Percentiles rank a stretch among this genome's conserved stretches.
Conservation (phyloP, 2,888 invertebrate genomes). For the Acheta domesticus region DNA sequence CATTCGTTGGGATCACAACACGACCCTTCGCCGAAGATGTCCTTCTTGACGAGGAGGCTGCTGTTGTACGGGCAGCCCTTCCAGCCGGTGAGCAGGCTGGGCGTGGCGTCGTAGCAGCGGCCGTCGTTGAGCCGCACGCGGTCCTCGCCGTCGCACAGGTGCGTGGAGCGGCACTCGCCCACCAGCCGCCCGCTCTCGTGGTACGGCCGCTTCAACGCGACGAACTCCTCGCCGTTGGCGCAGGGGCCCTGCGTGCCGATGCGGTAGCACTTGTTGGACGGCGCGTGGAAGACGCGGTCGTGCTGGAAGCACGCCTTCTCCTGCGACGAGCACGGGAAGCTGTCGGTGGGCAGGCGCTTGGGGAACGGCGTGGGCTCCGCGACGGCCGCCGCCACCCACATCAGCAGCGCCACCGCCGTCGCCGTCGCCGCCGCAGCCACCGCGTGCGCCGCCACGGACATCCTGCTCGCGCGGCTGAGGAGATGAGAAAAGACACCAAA, state of each 20-base stretch:
- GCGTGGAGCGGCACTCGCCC: background rate
- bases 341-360: background rate
- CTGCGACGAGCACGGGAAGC: background rate
- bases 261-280: slow-evolving; percentile 18
- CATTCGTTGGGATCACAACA: background rate
- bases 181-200: slow-evolving; percentile 18
- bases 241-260: background rate
- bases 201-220: background rate
- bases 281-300: slow-evolving; percentile 2
- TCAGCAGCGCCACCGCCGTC: background rate
- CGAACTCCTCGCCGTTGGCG: background rate
- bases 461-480: background rate
- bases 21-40: background rate
- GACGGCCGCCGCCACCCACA: background rate
- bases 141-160: background rate
- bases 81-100: background rate
- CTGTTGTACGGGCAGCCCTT: background rate
- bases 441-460: background rate
- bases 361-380: background rate
- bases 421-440: background rate
- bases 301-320: slow-evolving; percentile 18
- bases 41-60: background rate
- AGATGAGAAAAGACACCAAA: background rate
- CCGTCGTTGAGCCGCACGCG: background rate
- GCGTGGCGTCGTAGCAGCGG: slow-evolving; percentile 7